Percentiles rank a stretch among this genome's conserved stretches.
Evolutionary conservation across 2,888 invertebrate species (phyloP).

Genomic region (Hydrotaea diabolus): DNA sequence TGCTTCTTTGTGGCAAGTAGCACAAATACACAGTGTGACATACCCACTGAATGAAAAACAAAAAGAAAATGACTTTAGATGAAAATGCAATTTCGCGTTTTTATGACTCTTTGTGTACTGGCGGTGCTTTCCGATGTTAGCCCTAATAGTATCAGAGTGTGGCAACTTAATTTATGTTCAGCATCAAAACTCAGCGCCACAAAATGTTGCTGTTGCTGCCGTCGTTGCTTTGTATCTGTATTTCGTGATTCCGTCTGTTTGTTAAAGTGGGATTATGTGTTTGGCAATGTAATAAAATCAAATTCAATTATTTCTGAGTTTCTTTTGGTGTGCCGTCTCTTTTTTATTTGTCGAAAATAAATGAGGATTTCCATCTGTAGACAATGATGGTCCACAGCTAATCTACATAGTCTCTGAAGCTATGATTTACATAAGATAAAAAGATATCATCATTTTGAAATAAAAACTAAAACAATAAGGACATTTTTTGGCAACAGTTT

Average conservation of each 20-base stretch:
- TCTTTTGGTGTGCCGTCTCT: not conserved
- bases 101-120: conserved; percentile 55
- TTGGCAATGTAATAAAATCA: conserved; percentile 59
- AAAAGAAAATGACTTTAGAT: conserved; percentile 52
- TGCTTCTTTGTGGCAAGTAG: not conserved
- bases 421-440: no score
- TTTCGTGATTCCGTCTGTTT: conserved; percentile 9
- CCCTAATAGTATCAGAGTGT: conserved; percentile 23
- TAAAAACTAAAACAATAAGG: no score
- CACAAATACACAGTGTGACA: conserved; percentile 28
- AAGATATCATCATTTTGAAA: no score
- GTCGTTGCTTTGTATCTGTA: not conserved
- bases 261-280: conserved; percentile 46
- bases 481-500: no score
- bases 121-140: not conserved
- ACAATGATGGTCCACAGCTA: conserved; percentile 2
- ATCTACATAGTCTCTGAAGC: not conserved
- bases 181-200: conserved; percentile 28
- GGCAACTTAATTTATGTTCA: conserved; percentile 63
- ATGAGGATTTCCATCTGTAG: not conserved
- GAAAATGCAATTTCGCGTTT: conserved; percentile 64
- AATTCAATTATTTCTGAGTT: conserved; percentile 54
- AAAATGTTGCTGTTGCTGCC: not conserved
- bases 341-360: conserved; percentile 12
- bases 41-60: conserved; percentile 17